Base-by-base conservation (phyloP, 2,888 invertebrate species). In the Pecten maximus region DNA sequence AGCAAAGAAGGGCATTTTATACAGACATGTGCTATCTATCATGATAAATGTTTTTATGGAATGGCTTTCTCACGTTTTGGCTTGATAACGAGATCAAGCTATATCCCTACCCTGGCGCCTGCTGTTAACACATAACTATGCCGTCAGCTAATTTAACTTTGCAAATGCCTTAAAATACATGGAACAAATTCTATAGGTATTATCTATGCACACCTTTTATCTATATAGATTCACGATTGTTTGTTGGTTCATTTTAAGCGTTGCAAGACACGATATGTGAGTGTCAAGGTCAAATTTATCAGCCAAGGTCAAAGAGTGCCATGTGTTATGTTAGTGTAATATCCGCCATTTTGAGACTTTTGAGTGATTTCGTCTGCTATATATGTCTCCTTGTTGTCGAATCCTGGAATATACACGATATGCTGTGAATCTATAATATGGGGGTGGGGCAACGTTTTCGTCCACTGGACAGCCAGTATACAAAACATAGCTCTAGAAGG, bases 301-400 rank as follows among this genome's bases (percentile, higher is more conserved):
- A 19, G 54, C 23, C 54, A 54, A 54, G 54, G 54, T 54, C 23
- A 54, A 54, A 54, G 54, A 74, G 74, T 74, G 35, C 35, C 74
- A 35, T 74, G 74, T 74, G 35, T 10, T 74, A 74, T 10, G 74
- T 6, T 8, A 23, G 28, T 74, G 35, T 74, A 15, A 12, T 74
- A 74, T 74, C 74, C 74, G 74, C 74, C 74, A 74, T 74, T 74
- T 74, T 74, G 74, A 74, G 35, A 74, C 74, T 28, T 74, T 74
- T 35, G 74, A 28, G 23, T 10, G 74, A 23, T 74, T 74, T 8
- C 2, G 35, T 28, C 12, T 28, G 2, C 74, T 74, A 35, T 23
- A 35, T 35, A 35, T 74, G 35, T 74, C 35, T 74, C 35, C 74
- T 23, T 16, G 44, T 44, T 23, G 23, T n/a, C 60, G 60, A 23